Base-by-base conservation (phyloP, 2,113 vertebrate genomes). In the Gymnocephalus cernua region DNA sequence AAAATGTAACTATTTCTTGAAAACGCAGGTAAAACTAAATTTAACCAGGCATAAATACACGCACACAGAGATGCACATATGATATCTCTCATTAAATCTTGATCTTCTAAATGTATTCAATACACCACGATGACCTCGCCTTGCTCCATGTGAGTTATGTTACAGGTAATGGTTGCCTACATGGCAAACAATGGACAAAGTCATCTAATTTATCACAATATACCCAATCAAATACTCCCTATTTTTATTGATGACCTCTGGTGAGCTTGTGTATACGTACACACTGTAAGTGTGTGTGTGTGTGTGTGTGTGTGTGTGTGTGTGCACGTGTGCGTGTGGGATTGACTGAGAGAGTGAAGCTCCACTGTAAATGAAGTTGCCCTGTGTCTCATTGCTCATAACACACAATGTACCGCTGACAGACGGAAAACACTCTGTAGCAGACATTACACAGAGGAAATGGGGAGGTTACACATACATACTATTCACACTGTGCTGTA, bases 171-270 rank as follows among this genome's bases (percentile, higher is more conserved):
- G 67, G 65, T 59, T 69, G 77, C 54, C 72, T 77, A 61, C 47
- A 41, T 35, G 56, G 66, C 70, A 77, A 74, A 81, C 64, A 71
- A 12, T 48, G 61, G 68, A 71, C 80, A 80, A 62, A 11, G 66
- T 79, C n/a, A 76, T 77, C 27, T 61, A 62, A 88, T 92, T 79
- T 23, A 85, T 90, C 82, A 82, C 19, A 70, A 86, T 86, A 57
- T 29, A 66, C 5, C 19, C 56, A 69, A 79, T 74, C 51, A 59
- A 65, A 59, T 51, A 35, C 54, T 58, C 19, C 5, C 54, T 4
- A 16, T 35, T 45, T 38, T 70, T 72, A 75, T 51, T 50, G 58
- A 71, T 79, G 82, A 29, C 65, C 44, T 45, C 29, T 44, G 54
- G 41, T 77, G 32, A 48, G 67, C 6, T 5, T 44, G 69, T 80